Evolutionary conservation across 2,888 invertebrate species (phyloP).

Genomic region (Melieria picta): DNA sequence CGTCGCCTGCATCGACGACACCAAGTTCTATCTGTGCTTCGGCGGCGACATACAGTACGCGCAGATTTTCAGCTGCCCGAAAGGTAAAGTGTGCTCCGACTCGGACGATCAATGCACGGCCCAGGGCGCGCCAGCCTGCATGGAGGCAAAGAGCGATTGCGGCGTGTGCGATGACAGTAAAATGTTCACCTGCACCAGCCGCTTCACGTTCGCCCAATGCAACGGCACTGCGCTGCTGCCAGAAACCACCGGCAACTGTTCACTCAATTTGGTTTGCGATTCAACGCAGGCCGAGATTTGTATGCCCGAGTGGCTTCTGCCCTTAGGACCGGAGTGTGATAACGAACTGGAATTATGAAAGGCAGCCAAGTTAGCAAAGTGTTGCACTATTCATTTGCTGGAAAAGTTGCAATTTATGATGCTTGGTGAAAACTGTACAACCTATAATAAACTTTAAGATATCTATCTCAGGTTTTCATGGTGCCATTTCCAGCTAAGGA

Average conservation of each 20-base stretch:
- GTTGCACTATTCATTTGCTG: too few relatives aligned
- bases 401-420: too few relatives aligned
- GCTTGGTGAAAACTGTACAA: too few relatives aligned
- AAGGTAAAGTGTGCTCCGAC: constrained; percentile 44
- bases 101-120: neutral
- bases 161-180: constrained; percentile 42
- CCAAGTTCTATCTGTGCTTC: constrained; percentile 49
- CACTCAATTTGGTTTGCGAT: constrained; percentile 44
- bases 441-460: too few relatives aligned
- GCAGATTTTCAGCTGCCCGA: constrained; percentile 40
- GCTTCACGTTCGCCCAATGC: constrained; percentile 49
- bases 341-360: constrained; percentile 21
- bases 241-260: constrained; percentile 42
- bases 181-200: constrained; percentile 53
- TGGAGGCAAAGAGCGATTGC: constrained; percentile 36
- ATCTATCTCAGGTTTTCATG: too few relatives aligned
- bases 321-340: constrained; percentile 45
- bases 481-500: too few relatives aligned
- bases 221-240: constrained; percentile 29
- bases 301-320: constrained; percentile 44
- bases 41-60: constrained; percentile 4
- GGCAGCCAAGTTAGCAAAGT: neutral
- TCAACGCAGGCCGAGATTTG: constrained; percentile 42
- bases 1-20: constrained; percentile 51
- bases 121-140: constrained; percentile 38